These are phyloP conservation scores for Caracal caracal DNA, from an alignment of 2,113 vertebrate species.

Conservation along the genomic window DNA sequence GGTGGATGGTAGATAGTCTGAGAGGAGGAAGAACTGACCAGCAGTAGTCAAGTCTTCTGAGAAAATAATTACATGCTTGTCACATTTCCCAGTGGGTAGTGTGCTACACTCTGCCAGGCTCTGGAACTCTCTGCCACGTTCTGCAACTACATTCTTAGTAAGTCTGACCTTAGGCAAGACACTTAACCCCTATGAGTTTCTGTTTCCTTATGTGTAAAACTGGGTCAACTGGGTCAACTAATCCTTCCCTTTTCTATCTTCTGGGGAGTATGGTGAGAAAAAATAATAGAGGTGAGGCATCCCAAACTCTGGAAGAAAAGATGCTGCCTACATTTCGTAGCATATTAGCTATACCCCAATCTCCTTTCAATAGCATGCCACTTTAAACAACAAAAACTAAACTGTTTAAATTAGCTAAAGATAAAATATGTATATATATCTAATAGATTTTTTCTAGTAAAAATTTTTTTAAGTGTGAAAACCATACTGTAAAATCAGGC, in stretches of 20 bases:
- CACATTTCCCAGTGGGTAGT: conserved; percentile 21
- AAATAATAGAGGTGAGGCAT: conserved; percentile 24
- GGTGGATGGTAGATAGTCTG: neutral
- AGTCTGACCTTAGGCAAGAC: conserved; percentile 38
- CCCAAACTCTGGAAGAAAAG: neutral
- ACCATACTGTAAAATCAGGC: conserved; percentile 44
- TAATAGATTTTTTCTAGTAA: conserved; percentile 24
- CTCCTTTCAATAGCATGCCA: neutral
- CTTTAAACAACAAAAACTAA: conserved; percentile 49
- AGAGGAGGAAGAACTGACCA: conserved; percentile 26
- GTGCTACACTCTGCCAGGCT: neutral
- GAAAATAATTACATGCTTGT: conserved; percentile 36
- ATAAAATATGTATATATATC: conserved; percentile 9
- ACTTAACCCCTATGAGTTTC: conserved; percentile 21
- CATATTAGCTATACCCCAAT: conserved; percentile 10
- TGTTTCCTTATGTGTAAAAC: conserved; percentile 50
- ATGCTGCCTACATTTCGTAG: conserved; percentile 25
- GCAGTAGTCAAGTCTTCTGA: conserved; percentile 17
- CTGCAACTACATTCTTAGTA: neutral
- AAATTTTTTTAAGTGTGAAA: conserved; percentile 41
- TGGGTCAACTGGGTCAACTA: conserved; percentile 47
- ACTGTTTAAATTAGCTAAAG: conserved; percentile 15
- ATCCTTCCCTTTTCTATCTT: conserved; percentile 36
- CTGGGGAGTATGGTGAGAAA: conserved; percentile 26
- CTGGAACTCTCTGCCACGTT: conserved; percentile 17